phyloP scores from a whole-genome alignment of 2,888 invertebrate genomes.

The Spialia ferax region DNA sequence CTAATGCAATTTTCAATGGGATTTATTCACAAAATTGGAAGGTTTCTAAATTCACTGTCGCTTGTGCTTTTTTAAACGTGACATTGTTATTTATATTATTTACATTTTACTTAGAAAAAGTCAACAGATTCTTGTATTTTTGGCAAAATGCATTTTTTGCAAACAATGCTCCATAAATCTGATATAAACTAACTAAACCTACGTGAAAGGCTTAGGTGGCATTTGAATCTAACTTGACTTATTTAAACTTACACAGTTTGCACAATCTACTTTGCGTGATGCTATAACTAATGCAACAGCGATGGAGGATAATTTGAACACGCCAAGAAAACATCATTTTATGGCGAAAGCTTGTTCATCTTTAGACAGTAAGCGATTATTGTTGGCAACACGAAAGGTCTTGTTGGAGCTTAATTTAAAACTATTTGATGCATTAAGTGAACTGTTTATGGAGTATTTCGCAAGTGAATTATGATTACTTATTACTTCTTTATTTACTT shows the following conservation, averaged over 20 bases:
- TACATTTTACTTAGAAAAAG: too few species aligned
- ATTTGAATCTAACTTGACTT: conserved; percentile 33
- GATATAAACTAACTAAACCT: neutral
- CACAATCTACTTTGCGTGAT: conserved; percentile 41
- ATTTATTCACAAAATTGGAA: neutral
- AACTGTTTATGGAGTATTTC: neutral
- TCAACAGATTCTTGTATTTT: neutral
- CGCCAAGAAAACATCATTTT: conserved; percentile 40
- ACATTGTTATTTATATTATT: too few species aligned
- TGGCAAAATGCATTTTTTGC: neutral
- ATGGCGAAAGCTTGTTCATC: conserved; percentile 39
- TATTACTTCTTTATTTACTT: neutral
- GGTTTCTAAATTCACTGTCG: too few species aligned
- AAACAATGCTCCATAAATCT: neutral
- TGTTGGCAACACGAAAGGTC: conserved; percentile 31
- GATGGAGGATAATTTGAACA: conserved; percentile 38
- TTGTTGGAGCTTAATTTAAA: conserved; percentile 23
- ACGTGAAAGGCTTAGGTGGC: conserved; percentile 23
- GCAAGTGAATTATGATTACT: neutral
- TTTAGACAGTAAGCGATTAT: conserved; percentile 39
- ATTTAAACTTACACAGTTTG: conserved; percentile 38
- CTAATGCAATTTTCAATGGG: neutral
- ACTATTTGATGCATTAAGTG: conserved; percentile 3
- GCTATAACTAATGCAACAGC: conserved; percentile 37
- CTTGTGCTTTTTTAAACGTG: too few species aligned